These are phyloP conservation scores for Acanthurus leucopareius DNA, from an alignment of 2,797 vertebrate genomes.

Conservation along the genomic window DNA sequence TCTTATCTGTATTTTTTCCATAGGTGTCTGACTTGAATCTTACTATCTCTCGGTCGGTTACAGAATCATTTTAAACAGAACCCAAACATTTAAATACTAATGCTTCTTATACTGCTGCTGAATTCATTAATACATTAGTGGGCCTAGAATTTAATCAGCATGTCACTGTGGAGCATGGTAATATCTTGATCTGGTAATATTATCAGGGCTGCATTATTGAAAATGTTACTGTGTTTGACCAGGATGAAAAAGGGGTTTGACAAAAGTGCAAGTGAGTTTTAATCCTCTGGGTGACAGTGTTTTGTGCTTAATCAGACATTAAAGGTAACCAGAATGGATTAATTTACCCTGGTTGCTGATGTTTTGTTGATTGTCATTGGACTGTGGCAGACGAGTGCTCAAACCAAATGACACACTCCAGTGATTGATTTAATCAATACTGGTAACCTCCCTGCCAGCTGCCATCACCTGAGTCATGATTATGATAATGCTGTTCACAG, in stretches of 20 bases:
- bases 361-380: constrained; percentile 6
- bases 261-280: background rate
- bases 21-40: background rate
- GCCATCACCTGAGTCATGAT: constrained; percentile 27
- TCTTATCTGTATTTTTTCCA: background rate
- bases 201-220: background rate
- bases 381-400: background rate
- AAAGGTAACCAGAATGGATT: background rate
- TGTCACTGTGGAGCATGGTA: background rate
- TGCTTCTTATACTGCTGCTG: background rate
- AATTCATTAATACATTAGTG: constrained; percentile 11
- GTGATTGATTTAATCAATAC: constrained; percentile 44
- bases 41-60: background rate
- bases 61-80: background rate
- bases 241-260: background rate
- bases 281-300: background rate
- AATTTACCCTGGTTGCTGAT: too few species aligned
- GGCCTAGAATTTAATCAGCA: background rate
- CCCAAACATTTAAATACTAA: background rate
- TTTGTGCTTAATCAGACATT: constrained; percentile 4
- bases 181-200: background rate
- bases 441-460: constrained; percentile 2
- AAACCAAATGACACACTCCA: constrained; percentile 13
- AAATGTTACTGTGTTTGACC: constrained; percentile 13
- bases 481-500: constrained; percentile 27